These are phyloP conservation scores for Thermophis baileyi DNA, from an alignment of 2,113 vertebrate species.

Conservation along the genomic window DNA sequence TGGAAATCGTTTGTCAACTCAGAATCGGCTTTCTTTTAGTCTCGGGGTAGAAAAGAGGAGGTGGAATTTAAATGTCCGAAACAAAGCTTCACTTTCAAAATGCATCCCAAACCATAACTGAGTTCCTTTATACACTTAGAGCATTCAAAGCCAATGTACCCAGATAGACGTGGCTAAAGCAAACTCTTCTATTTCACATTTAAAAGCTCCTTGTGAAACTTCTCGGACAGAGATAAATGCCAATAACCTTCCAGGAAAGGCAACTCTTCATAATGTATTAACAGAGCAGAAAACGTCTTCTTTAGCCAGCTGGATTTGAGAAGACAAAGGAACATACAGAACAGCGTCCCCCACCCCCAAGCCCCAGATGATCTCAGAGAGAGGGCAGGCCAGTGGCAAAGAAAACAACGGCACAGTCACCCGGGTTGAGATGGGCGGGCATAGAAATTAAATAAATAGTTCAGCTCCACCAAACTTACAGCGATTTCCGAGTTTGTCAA, in stretches of 20 bases:
- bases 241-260: background rate
- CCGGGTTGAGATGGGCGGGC: background rate
- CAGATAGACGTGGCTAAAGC: background rate
- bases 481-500: conserved; percentile 80
- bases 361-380: background rate
- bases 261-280: background rate
- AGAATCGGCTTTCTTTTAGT: background rate
- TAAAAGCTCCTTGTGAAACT: background rate
- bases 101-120: background rate
- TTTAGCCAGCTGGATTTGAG: background rate
- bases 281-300: background rate
- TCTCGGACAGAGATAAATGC: background rate
- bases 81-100: background rate
- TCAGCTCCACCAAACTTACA: conserved; percentile 63
- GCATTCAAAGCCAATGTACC: background rate
- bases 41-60: background rate
- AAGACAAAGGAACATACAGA: background rate
- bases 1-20: background rate
- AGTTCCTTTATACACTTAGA: background rate
- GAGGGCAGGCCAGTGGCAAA: background rate
- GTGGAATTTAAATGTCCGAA: background rate
- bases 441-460: background rate
- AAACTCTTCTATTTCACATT: background rate
- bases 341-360: background rate
- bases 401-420: background rate